Evolutionary conservation across 2,797 vertebrate species (phyloP).

Genomic region (Tapirus indicus): DNA sequence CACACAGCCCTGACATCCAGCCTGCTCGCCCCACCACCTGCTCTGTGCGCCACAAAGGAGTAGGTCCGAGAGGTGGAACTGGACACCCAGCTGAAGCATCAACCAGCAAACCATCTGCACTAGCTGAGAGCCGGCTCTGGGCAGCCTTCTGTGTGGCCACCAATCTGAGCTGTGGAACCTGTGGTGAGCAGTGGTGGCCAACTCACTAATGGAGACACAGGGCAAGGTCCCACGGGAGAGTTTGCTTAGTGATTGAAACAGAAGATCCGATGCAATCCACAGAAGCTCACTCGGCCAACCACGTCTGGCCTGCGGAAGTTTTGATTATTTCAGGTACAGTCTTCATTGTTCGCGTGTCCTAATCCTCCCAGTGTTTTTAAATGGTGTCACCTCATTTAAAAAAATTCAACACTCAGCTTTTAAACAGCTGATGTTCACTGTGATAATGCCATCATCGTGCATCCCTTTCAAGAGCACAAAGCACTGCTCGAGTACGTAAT

Average conservation of each 20-base stretch:
- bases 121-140: neutral
- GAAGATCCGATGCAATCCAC: accelerated
- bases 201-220: accelerated
- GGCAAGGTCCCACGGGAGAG: neutral
- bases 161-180: accelerated
- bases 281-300: accelerated
- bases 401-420: neutral
- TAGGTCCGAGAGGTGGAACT: neutral
- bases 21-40: neutral
- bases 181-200: accelerated
- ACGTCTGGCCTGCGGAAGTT: accelerated
- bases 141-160: neutral
- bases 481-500: accelerated
- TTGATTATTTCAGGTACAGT: neutral
- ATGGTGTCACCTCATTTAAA: neutral
- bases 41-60: accelerated
- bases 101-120: accelerated
- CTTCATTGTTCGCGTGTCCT: accelerated
- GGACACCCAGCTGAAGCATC: accelerated
- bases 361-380: neutral
- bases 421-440: accelerated
- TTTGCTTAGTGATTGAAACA: accelerated
- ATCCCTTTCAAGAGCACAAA: accelerated
- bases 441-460: accelerated
- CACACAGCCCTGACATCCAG: accelerated